Evolutionary conservation across 2,888 invertebrate genomes (phyloP).

Genomic region (Ophion ventricosus): DNA sequence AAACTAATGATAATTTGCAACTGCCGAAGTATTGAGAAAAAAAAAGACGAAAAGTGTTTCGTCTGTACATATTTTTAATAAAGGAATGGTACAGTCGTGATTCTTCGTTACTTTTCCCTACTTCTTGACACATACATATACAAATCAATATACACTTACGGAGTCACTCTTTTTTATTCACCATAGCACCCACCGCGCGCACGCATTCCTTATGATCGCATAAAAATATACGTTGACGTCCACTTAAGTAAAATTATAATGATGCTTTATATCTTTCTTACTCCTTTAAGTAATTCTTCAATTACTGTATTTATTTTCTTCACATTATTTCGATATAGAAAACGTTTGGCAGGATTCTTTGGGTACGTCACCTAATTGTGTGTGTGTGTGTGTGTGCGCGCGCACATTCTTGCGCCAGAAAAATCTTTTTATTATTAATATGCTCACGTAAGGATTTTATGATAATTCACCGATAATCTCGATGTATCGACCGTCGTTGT

Average conservation of each 20-base stretch:
- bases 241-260: background rate
- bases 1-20: background rate
- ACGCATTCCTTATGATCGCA: constrained; percentile 35
- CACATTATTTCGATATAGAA: background rate
- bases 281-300: background rate
- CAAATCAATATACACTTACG: background rate
- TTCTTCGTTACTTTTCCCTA: constrained; percentile 55
- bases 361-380: background rate
- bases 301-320: background rate
- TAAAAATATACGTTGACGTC: background rate
- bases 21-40: constrained; percentile 53
- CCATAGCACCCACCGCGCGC: constrained; percentile 23
- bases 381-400: background rate
- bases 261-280: background rate
- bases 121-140: background rate
- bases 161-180: background rate
- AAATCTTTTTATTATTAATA: constrained; percentile 24
- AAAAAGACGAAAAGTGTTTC: background rate
- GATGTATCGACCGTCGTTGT: constrained; percentile 39
- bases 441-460: constrained; percentile 18
- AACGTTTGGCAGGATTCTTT: background rate
- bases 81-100: constrained; percentile 54
- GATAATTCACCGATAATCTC: constrained; percentile 44
- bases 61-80: constrained; percentile 63
- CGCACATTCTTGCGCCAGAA: background rate